phyloP scores from a whole-genome alignment of 2,797 vertebrate genomes.

The Gymnothorax reevesii region DNA sequence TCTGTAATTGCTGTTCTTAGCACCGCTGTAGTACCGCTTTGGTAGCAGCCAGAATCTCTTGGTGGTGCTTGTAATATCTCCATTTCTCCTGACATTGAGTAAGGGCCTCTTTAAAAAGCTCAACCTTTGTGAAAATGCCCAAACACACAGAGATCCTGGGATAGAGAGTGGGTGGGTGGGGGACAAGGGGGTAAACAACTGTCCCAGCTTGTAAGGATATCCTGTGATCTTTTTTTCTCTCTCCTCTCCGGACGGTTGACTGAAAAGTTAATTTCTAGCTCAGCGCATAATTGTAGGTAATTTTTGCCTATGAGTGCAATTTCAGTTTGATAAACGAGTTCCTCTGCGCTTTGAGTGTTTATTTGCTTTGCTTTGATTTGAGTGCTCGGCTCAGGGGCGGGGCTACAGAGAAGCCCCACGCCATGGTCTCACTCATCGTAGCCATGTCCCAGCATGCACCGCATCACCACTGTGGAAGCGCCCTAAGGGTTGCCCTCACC shows the following conservation, averaged over 20 bases:
- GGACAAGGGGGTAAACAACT: constrained; percentile 45
- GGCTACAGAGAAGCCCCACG: constrained; percentile 64
- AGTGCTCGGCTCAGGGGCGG: constrained; percentile 76
- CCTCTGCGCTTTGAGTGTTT: constrained; percentile 77
- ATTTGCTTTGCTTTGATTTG: constrained; percentile 86
- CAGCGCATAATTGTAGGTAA: constrained; percentile 90
- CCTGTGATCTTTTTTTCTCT: constrained; percentile 78
- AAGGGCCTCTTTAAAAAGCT: constrained; percentile 53
- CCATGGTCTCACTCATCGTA: not conserved
- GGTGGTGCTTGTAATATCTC: constrained; percentile 62
- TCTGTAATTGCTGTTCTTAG: constrained; percentile 67
- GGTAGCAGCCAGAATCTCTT: constrained; percentile 70
- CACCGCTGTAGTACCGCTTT: constrained; percentile 54
- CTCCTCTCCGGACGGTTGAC: constrained; percentile 71
- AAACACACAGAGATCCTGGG: constrained; percentile 31
- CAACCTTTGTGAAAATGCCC: constrained; percentile 9
- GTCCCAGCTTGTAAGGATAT: constrained; percentile 63
- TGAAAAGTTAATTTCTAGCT: constrained; percentile 87
- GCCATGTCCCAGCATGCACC: not conserved
- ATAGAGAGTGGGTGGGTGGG: constrained; percentile 30
- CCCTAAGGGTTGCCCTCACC: not conserved
- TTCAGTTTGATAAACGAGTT: constrained; percentile 76
- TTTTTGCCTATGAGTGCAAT: constrained; percentile 87
- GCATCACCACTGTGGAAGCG: too few relatives aligned
- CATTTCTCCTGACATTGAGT: constrained; percentile 57